Evolutionary conservation across 1,140 invertebrate species (phyloP).

Genomic region (Gerris buenoi): DNA sequence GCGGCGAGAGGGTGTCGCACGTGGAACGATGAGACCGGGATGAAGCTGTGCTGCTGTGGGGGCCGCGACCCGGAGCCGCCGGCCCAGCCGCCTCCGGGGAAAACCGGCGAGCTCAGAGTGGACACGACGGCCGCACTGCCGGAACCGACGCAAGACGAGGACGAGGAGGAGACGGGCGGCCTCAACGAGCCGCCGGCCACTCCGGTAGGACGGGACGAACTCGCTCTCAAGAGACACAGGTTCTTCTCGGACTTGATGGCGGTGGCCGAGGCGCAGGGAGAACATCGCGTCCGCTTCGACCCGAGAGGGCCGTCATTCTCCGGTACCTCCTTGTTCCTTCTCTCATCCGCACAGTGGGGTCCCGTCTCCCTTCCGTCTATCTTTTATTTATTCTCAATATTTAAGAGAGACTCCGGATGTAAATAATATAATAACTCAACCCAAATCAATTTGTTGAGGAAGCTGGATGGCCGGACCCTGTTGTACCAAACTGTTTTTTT

Average conservation of each 20-base stretch:
- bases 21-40: background rate
- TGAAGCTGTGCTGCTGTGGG: background rate
- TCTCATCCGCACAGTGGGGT: no score
- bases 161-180: conserved; percentile 15
- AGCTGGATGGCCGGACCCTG: no score
- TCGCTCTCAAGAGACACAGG: conserved; percentile 53
- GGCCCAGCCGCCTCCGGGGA: background rate
- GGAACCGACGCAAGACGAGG: conserved; percentile 29
- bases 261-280: conserved; percentile 48
- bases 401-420: no score
- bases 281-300: conserved; percentile 56
- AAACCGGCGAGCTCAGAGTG: background rate
- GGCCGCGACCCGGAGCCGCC: background rate
- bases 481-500: no score
- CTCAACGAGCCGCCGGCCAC: conserved; percentile 19
- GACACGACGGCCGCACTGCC: background rate
- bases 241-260: conserved; percentile 59
- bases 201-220: conserved; percentile 46
- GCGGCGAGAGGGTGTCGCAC: background rate
- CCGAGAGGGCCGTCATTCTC: conserved; percentile 49
- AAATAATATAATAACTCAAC: no score
- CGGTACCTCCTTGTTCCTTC: no score
- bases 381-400: no score
- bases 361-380: no score
- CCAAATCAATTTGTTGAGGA: no score